Evolutionary conservation across 2,113 vertebrate species (phyloP), one percentile per base, ranked within the genome.

Genomic region (Esox niger): DNA sequence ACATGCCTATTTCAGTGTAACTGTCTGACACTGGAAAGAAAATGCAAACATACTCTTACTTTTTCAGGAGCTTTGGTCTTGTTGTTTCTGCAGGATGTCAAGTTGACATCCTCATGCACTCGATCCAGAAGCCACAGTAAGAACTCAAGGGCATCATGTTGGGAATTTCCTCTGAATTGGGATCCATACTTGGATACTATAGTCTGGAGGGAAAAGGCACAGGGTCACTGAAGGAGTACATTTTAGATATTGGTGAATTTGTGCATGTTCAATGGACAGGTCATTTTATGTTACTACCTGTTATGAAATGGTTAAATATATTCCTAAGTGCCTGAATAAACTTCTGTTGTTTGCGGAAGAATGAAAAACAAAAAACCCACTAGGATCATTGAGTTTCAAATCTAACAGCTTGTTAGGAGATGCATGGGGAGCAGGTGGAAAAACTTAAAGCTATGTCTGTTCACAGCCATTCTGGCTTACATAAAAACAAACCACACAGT

Each of bases 111-210:
- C 82, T 98, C 95, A 0, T 98, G 93, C 78, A 98, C 91, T 25
- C 91, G 85, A 68, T 98, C 95, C 87, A 98, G 86, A 64, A 98
- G 83, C 96, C 96, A 98, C 60, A 98, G 94, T 62, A 98, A 92
- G 82, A 98, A 98, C 85, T 98, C 96, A 23, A 98, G 90, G 67
- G 96, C 95, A 0, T 98, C 96, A 0, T 98, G 96, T 74, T 98
- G 96, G 1, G 94, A 91, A 11, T 96, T 96, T 47, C 95, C 96
- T 26, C 92, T 91, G 79, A 98, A 98, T 90, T 98, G 96, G 3
- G 94, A 80, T 68, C 90, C 90, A 6, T 98, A 94, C 84, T 96
- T 95, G 75, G 95, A 93, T 69, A 98, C 96, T 0, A 90, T 93
- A 66, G 89, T 94, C 96, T 98, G 82, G 6, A 49, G 60, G 77